Evolutionary conservation across 2,113 vertebrate genomes (phyloP).

Genomic region (Passer domesticus): DNA sequence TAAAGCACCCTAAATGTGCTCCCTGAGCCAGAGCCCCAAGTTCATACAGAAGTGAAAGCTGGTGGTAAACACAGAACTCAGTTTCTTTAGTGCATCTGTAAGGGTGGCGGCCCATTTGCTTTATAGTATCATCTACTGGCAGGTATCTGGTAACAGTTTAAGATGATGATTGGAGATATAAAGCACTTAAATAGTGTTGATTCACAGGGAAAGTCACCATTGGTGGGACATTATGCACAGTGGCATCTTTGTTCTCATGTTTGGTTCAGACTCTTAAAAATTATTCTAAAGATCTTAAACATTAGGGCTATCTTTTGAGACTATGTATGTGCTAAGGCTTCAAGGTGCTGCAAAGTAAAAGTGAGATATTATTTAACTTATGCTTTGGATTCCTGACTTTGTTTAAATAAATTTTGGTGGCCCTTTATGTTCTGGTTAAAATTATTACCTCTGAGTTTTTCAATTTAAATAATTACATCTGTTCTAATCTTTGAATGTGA

Average conservation of each 20-base stretch:
- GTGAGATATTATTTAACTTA: not conserved
- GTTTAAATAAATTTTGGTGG: not conserved
- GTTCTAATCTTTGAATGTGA: not conserved
- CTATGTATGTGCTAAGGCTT: not conserved
- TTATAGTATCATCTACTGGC: not conserved
- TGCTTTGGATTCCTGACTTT: not conserved
- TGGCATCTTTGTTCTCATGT: not conserved
- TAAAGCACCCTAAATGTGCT: not conserved
- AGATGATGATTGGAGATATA: not conserved
- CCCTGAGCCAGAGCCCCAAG: not conserved
- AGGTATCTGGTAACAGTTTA: not conserved
- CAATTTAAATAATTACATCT: not conserved
- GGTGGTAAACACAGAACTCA: not conserved
- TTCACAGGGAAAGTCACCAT: not conserved
- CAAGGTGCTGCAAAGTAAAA: not conserved
- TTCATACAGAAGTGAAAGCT: not conserved
- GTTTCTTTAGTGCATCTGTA: not conserved
- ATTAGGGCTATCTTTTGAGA: not conserved
- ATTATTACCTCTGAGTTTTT: not conserved
- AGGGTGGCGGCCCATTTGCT: not conserved
- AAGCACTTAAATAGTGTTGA: not conserved
- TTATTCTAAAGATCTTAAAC: not conserved
- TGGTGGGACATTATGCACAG: accelerated
- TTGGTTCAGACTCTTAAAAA: not conserved
- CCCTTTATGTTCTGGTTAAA: not conserved